These are phyloP conservation scores for Steinernema khuongi DNA, from an alignment of 1,140 invertebrate species.

Conservation along the genomic window DNA sequence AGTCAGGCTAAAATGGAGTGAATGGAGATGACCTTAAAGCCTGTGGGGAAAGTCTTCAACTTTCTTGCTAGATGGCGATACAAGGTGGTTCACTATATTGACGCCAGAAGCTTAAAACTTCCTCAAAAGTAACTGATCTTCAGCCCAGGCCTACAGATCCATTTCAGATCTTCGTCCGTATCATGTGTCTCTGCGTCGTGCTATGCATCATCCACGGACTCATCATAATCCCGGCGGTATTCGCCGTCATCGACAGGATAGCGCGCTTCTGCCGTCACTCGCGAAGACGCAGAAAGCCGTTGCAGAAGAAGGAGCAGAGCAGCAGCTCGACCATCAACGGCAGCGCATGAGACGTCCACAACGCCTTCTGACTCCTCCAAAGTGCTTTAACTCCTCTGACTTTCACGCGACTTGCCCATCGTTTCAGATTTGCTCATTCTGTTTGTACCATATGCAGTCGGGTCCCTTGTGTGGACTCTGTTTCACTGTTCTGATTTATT, in stretches of 20 bases:
- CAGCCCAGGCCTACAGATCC: neutral
- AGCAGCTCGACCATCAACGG: neutral
- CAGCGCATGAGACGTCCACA: neutral
- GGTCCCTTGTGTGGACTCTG: too few relatives aligned
- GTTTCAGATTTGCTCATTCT: too few relatives aligned
- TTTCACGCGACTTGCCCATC: too few relatives aligned
- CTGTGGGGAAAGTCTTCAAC: too few relatives aligned
- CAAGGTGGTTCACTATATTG: too few relatives aligned
- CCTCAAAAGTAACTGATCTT: neutral
- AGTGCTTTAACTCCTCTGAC: slow-evolving; percentile 1
- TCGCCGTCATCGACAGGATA: slow-evolving; percentile 6
- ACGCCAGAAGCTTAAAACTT: too few relatives aligned
- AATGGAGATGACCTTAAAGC: too few relatives aligned
- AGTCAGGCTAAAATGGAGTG: too few relatives aligned
- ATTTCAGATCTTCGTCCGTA: slow-evolving; percentile 48
- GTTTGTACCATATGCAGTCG: too few relatives aligned
- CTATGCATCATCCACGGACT: slow-evolving; percentile 53
- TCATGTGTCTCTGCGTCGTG: slow-evolving; percentile 53
- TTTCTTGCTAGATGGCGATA: slow-evolving; percentile 16
- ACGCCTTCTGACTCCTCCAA: neutral
- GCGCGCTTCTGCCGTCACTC: neutral
- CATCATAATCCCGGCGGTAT: slow-evolving; percentile 42
- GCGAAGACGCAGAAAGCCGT: slow-evolving; percentile 1
- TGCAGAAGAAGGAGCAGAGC: neutral
- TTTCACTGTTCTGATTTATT: too few relatives aligned